phyloP scores from a whole-genome alignment of 1,140 invertebrate genomes.

The Harlomillsia oculata region DNA sequence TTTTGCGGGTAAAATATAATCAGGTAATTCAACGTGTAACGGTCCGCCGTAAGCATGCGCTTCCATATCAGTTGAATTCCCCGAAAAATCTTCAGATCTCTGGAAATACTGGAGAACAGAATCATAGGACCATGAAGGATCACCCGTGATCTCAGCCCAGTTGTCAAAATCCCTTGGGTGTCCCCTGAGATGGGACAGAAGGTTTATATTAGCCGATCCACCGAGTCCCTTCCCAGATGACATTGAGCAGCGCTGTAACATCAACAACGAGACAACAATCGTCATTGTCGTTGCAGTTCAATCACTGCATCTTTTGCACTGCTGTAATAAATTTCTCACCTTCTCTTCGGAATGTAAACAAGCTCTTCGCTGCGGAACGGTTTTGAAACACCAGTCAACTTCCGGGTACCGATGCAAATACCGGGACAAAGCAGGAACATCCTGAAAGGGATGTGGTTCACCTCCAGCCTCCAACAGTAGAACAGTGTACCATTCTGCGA shows the following conservation, averaged over 20 bases:
- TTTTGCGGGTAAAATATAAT: constrained; percentile 13
- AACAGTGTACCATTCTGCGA: too few relatives aligned
- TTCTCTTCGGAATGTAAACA: constrained; percentile 3
- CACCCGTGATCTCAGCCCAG: constrained; percentile 14
- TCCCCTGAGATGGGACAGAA: constrained; percentile 4
- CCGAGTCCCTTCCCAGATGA: constrained; percentile 17
- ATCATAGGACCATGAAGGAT: constrained; percentile 1
- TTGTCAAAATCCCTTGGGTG: constrained; percentile 11
- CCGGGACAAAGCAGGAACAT: too few relatives aligned
- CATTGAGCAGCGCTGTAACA: constrained; percentile 37
- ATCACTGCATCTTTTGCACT: not conserved
- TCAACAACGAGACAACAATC: too few relatives aligned
- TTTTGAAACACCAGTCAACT: not conserved
- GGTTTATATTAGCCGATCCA: constrained; percentile 1
- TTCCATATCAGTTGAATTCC: not conserved
- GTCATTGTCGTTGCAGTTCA: not conserved
- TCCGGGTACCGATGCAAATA: too few relatives aligned
- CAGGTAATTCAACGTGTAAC: constrained; percentile 7
- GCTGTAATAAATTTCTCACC: not conserved
- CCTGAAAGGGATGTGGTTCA: too few relatives aligned
- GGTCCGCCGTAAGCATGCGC: constrained; percentile 3
- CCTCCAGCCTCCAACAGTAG: too few relatives aligned
- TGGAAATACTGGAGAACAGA: not conserved
- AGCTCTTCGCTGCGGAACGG: not conserved
- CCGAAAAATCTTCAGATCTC: constrained; percentile 3